Base-by-base conservation (phyloP, 2,888 invertebrate species). In the Notodonta dromedarius region DNA sequence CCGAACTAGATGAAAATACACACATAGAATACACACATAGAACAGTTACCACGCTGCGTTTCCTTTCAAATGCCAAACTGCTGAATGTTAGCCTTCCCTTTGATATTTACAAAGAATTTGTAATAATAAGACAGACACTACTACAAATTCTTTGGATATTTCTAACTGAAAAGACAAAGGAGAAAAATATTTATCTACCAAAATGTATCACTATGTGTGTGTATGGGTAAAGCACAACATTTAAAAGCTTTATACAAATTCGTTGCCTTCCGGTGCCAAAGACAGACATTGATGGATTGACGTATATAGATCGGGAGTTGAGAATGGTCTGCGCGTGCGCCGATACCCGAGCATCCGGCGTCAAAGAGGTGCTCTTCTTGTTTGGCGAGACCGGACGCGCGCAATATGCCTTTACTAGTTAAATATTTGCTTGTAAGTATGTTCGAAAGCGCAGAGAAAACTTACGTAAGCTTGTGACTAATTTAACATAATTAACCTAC, bases 241-340 rank as follows among this genome's bases (percentile, higher is more conserved):
- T 54, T 35, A 55, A 55, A 16, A 11, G n/a, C 54, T 24, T 44
- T 56, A 44, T 42, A 56, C 44, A 44, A 56, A 16, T 24, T 44
- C 16, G 16, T 44, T 24, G 44, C 65, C 74, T 83, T 82, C 77
- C 78, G 77, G 75, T 72, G 73, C 72, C 63, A 73, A 70, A 70
- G 75, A 73, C 60, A 70, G 78, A 79, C 81, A 76, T 83, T 85
- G 83, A 86, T 84, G 77, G 86, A 88, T 85, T 79, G 84, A 84
- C 82, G 77, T 83, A 83, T 80, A 76, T 80, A 72, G 80, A 85
- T 82, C 80, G 76, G 76, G 74, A 78, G 68, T 77, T 70, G 64
- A 70, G 74, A 72, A 70, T 69, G 66, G 61, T 71, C 69, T 71
- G 79, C 77, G 77, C 81, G 75, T 66, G 79, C 76, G 77, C 75